Evolutionary conservation across 2,888 invertebrate genomes (phyloP).

Genomic region (Caenorhabditis becei): DNA sequence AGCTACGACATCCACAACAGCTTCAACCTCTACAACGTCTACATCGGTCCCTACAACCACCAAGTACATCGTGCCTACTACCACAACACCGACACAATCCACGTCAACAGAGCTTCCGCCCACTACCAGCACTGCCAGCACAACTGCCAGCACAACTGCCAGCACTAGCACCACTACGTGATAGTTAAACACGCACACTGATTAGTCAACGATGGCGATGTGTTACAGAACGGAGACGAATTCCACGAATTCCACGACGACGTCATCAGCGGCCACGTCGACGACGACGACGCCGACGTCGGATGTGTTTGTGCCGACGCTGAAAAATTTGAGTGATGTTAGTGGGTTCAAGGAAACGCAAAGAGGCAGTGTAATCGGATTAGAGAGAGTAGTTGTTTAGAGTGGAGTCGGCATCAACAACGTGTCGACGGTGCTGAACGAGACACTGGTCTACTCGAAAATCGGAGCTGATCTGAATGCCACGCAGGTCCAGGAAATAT

Average conservation of each 20-base stretch:
- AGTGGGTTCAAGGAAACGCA: slow-evolving; percentile 17
- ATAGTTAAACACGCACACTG: slow-evolving; percentile 14
- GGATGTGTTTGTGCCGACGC: slow-evolving; percentile 50
- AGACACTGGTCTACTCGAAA: slow-evolving; percentile 49
- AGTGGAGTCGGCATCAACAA: slow-evolving; percentile 60
- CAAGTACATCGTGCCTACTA: slow-evolving; percentile 2
- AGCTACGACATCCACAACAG: neutral
- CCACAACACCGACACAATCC: slow-evolving; percentile 12
- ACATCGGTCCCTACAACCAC: slow-evolving; percentile 5
- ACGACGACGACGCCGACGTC: slow-evolving; percentile 18
- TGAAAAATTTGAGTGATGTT: slow-evolving; percentile 66
- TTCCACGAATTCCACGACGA: slow-evolving; percentile 41
- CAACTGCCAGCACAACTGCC: slow-evolving; percentile 17
- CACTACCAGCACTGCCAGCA: slow-evolving; percentile 11
- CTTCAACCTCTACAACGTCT: neutral
- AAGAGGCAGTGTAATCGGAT: slow-evolving; percentile 7
- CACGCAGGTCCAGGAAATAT: slow-evolving; percentile 53
- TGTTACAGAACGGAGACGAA: slow-evolving; percentile 46
- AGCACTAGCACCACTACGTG: slow-evolving; percentile 44
- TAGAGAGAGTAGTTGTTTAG: slow-evolving; percentile 18
- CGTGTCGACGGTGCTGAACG: slow-evolving; percentile 50
- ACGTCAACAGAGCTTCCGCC: slow-evolving; percentile 2
- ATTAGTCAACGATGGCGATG: slow-evolving; percentile 4
- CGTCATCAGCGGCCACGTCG: slow-evolving; percentile 15
- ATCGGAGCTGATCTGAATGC: slow-evolving; percentile 36